Evolutionary conservation across 2,888 invertebrate species (phyloP).

Genomic region (Andrena haemorrhoa): DNA sequence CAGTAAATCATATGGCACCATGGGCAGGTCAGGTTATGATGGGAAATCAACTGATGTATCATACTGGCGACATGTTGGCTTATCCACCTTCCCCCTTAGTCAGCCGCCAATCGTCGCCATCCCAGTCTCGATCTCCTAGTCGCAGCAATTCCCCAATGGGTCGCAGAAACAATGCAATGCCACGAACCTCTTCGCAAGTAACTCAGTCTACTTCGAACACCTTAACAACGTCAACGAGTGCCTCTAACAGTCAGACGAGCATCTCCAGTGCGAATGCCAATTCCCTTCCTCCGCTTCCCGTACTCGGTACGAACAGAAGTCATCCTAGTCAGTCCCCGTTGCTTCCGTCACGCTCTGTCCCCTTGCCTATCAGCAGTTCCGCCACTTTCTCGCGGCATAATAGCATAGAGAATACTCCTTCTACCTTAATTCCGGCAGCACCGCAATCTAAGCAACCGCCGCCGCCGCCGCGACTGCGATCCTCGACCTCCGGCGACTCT

Average conservation of each 20-base stretch:
- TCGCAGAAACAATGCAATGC: slow-evolving; percentile 83
- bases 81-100: slow-evolving; percentile 90
- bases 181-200: slow-evolving; percentile 83
- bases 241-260: slow-evolving; percentile 80
- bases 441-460: slow-evolving; percentile 77
- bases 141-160: slow-evolving; percentile 82
- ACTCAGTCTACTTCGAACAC: slow-evolving; percentile 77
- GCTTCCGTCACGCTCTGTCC: slow-evolving; percentile 76
- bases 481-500: slow-evolving; percentile 79
- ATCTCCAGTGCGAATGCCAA: slow-evolving; percentile 79
- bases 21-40: slow-evolving; percentile 83
- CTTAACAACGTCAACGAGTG: slow-evolving; percentile 77
- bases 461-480: slow-evolving; percentile 80
- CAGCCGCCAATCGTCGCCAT: slow-evolving; percentile 91
- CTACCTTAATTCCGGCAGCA: slow-evolving; percentile 63
- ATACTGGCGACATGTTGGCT: slow-evolving; percentile 79
- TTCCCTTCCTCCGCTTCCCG: slow-evolving; percentile 74
- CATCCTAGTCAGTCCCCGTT: slow-evolving; percentile 75
- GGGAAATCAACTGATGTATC: slow-evolving; percentile 82
- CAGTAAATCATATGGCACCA: slow-evolving; percentile 81
- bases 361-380: slow-evolving; percentile 74
- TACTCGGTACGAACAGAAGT: slow-evolving; percentile 72
- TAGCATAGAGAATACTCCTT: slow-evolving; percentile 74
- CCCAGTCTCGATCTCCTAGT: slow-evolving; percentile 87
- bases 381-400: slow-evolving; percentile 76